Evolutionary conservation across 2,888 invertebrate species (phyloP).

Genomic region (Acanthosoma haemorrhoidale): DNA sequence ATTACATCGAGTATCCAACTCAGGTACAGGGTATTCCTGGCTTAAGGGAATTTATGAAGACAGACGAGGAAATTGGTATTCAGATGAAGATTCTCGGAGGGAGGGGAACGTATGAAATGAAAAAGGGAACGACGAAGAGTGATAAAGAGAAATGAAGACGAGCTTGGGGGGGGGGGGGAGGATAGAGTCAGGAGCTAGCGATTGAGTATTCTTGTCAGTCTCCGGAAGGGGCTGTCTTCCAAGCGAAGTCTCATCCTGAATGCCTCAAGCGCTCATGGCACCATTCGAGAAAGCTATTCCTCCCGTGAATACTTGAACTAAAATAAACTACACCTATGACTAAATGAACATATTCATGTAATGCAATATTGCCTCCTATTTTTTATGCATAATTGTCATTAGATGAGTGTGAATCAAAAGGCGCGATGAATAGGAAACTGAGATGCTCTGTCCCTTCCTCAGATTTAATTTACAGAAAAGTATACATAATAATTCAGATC

Average conservation of each 20-base stretch:
- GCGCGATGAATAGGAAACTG: too few relatives aligned
- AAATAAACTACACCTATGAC: not conserved
- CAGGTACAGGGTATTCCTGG: not conserved
- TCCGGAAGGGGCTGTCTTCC: slow-evolving; percentile 12
- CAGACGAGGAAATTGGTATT: slow-evolving; percentile 5
- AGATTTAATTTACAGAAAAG: too few relatives aligned
- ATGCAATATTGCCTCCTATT: too few relatives aligned
- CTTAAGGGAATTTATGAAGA: too few relatives aligned
- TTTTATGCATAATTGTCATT: too few relatives aligned
- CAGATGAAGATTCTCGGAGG: not conserved
- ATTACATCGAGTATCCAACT: too few relatives aligned
- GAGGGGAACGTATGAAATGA: slow-evolving; percentile 5
- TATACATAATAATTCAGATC: too few relatives aligned
- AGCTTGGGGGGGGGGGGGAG: not conserved
- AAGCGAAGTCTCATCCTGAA: slow-evolving; percentile 4
- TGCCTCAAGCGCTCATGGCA: not conserved
- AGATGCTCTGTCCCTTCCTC: too few relatives aligned
- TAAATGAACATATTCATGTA: too few relatives aligned
- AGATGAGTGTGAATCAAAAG: too few relatives aligned
- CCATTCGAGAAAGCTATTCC: not conserved
- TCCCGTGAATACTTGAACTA: not conserved
- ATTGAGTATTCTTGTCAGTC: slow-evolving; percentile 2
- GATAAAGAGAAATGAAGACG: slow-evolving; percentile 14
- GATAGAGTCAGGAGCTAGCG: not conserved
- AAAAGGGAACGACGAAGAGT: not conserved